Evolutionary conservation across 2,113 vertebrate genomes (phyloP).

Genomic region (Chrysochloris asiatica): DNA sequence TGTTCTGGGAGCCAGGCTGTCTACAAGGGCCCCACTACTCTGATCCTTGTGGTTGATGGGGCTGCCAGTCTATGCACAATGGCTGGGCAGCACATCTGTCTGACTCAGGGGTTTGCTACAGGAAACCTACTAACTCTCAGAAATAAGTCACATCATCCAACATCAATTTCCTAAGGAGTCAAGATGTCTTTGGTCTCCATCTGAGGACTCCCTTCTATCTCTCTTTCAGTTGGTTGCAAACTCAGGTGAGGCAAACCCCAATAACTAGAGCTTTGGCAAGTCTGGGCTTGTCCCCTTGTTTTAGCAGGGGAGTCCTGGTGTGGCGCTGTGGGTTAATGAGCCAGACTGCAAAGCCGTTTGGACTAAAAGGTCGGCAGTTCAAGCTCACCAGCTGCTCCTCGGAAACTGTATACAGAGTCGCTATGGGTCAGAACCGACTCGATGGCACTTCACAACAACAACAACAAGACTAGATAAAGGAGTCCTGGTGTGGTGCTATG

Average conservation of each 20-base stretch:
- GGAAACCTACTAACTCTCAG: neutral
- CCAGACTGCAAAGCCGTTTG: too few relatives aligned
- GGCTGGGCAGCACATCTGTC: neutral
- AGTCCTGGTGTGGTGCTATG: too few relatives aligned
- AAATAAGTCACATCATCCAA: accelerated
- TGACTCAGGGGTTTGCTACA: neutral
- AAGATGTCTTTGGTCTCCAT: neutral
- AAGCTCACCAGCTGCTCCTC: too few relatives aligned
- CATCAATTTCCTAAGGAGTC: neutral
- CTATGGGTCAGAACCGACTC: too few relatives aligned
- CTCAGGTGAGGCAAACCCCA: neutral
- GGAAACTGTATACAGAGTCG: too few relatives aligned
- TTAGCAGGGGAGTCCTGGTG: neutral
- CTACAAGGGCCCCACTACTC: neutral
- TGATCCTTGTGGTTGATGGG: accelerated
- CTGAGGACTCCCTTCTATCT: neutral
- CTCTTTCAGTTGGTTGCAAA: neutral
- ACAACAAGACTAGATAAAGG: too few relatives aligned
- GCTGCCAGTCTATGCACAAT: neutral
- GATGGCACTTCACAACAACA: too few relatives aligned
- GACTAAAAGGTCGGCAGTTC: too few relatives aligned
- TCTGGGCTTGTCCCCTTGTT: neutral
- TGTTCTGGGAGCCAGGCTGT: neutral
- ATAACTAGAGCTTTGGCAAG: neutral
- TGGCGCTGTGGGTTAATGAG: too few relatives aligned